phyloP scores from a whole-genome alignment of 2,888 invertebrate species.

The Lasiommata megera region DNA sequence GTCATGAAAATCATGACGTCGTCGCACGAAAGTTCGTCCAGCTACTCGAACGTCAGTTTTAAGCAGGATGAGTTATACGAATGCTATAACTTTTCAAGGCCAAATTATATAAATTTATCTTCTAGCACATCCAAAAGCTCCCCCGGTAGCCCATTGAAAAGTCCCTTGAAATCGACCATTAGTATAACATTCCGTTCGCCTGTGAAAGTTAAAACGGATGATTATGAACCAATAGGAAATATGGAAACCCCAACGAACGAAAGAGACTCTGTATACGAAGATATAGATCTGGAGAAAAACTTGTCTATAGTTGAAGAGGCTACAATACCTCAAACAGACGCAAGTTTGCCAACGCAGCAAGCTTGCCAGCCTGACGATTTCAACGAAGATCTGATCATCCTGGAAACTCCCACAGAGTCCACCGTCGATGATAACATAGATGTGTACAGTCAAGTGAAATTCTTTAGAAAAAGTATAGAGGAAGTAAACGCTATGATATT shows the following conservation, averaged over 20 bases:
- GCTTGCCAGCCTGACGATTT: slow-evolving; percentile 76
- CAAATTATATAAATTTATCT: slow-evolving; percentile 73
- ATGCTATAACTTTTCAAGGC: slow-evolving; percentile 62
- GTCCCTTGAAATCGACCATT: slow-evolving; percentile 85
- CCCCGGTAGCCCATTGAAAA: slow-evolving; percentile 68
- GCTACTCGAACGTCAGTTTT: slow-evolving; percentile 62
- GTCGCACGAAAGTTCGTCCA: slow-evolving; percentile 72
- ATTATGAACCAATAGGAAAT: slow-evolving; percentile 74
- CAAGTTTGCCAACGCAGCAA: slow-evolving; percentile 79
- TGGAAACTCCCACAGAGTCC: slow-evolving; percentile 81
- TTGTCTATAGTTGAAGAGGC: slow-evolving; percentile 79
- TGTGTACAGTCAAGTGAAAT: slow-evolving; percentile 89
- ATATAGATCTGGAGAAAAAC: slow-evolving; percentile 74
- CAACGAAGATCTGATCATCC: slow-evolving; percentile 63
- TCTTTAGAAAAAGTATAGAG: slow-evolving; percentile 84
- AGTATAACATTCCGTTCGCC: slow-evolving; percentile 88
- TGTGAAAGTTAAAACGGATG: slow-evolving; percentile 60
- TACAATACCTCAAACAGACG: slow-evolving; percentile 77
- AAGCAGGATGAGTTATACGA: slow-evolving; percentile 67
- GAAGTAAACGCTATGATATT: slow-evolving; percentile 85
- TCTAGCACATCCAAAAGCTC: slow-evolving; percentile 71
- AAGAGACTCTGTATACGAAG: slow-evolving; percentile 81
- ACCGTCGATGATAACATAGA: slow-evolving; percentile 64
- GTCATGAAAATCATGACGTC: slow-evolving; percentile 68
- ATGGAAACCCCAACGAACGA: slow-evolving; percentile 65